phyloP scores from a whole-genome alignment of 1,140 invertebrate species.

The Cardiocondyla obscurior region DNA sequence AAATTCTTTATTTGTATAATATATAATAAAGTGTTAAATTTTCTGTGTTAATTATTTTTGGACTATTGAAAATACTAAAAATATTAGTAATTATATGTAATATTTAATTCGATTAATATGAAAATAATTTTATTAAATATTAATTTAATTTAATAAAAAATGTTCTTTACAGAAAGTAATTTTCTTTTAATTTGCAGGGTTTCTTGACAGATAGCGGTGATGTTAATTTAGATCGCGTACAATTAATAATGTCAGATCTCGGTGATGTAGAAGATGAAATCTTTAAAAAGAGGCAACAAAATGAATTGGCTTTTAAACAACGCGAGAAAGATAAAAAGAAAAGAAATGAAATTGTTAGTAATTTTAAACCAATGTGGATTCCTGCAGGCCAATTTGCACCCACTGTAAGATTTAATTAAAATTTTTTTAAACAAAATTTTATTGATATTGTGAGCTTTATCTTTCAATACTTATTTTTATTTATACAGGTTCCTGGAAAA shows the following conservation, averaged over 20 bases:
- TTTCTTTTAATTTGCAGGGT: conserved; percentile 81
- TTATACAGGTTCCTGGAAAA: conserved; percentile 83
- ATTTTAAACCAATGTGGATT: conserved; percentile 88
- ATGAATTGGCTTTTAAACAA: conserved; percentile 92
- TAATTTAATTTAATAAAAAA: conserved; percentile 1
- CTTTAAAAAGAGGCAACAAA: conserved; percentile 95
- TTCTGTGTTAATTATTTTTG: neutral
- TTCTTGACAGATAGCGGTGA: conserved; percentile 97
- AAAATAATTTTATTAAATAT: neutral
- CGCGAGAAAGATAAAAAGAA: conserved; percentile 90
- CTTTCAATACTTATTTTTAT: conserved; percentile 28
- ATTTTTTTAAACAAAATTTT: neutral
- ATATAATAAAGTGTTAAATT: neutral
- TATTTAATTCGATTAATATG: conserved; percentile 12
- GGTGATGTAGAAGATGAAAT: conserved; percentile 99
- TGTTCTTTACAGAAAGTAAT: neutral
- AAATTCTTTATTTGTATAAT: neutral
- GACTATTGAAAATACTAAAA: neutral
- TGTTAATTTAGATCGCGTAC: conserved; percentile 95
- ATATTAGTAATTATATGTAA: conserved; percentile 18
- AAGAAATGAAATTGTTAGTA: conserved; percentile 83
- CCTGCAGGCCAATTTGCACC: conserved; percentile 91
- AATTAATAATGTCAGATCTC: conserved; percentile 96
- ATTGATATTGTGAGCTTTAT: neutral
- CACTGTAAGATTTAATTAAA: conserved; percentile 79